Evolutionary conservation across 2,797 vertebrate genomes (phyloP).

Genomic region (Eremophila alpestris): DNA sequence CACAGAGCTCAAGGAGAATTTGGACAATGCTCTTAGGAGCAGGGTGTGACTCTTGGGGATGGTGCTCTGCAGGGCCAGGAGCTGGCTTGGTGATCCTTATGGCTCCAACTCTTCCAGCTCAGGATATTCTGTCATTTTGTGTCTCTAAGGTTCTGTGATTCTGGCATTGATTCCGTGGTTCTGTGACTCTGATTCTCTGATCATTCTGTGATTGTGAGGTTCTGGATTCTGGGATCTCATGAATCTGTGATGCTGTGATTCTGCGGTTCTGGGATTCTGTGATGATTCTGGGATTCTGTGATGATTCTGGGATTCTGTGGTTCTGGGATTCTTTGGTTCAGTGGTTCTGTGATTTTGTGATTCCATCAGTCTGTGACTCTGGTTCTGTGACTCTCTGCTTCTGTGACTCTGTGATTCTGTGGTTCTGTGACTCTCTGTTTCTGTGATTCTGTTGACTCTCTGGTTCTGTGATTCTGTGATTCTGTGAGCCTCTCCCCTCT

Average conservation of each 20-base stretch:
- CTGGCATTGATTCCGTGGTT: neutral
- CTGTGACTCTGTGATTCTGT: rapidly evolving
- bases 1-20: neutral
- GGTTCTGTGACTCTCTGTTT: rapidly evolving
- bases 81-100: neutral
- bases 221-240: too few species aligned
- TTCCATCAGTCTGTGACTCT: neutral
- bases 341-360: rapidly evolving
- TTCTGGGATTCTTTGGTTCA: rapidly evolving
- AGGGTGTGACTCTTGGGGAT: too few species aligned
- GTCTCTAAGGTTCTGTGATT: too few species aligned
- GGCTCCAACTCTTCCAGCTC: neutral
- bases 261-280: rapidly evolving
- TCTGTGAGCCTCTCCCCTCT: neutral
- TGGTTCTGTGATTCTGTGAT: rapidly evolving
- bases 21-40: neutral
- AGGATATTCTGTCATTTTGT: too few species aligned
- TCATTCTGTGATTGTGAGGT: rapidly evolving
- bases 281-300: rapidly evolving
- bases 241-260: rapidly evolving
- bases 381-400: neutral
- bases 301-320: rapidly evolving
- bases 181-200: neutral
- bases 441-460: rapidly evolving
- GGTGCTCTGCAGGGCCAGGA: too few species aligned